Conservation (phyloP, 2,888 invertebrate species). For the Drosophila lacicola region DNA sequence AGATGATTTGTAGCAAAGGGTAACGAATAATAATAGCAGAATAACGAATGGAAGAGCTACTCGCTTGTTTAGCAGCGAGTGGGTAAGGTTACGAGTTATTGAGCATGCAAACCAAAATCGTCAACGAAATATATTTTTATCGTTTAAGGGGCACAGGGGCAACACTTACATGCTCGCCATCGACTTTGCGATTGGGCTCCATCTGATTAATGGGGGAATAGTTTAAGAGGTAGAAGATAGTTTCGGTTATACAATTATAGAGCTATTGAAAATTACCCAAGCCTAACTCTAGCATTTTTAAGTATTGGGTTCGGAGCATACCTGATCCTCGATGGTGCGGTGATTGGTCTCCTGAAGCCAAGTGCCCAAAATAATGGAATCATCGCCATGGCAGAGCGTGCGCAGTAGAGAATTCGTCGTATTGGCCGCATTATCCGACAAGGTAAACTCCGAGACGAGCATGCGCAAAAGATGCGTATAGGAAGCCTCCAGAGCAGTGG, state of each 20-base stretch:
- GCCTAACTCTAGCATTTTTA: neutral
- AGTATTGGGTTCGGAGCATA: slow-evolving; percentile 80
- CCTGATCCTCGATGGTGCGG: slow-evolving; percentile 98
- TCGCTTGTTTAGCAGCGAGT: neutral
- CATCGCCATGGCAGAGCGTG: slow-evolving; percentile 94
- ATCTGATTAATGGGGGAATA: slow-evolving; percentile 86
- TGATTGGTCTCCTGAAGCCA: slow-evolving; percentile 99
- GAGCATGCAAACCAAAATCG: slow-evolving; percentile 26
- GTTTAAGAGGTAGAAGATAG: slow-evolving; percentile 29
- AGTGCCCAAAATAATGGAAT: slow-evolving; percentile 96
- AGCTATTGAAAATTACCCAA: neutral
- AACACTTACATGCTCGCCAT: slow-evolving; percentile 92
- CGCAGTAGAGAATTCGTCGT: slow-evolving; percentile 94
- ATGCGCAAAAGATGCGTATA: slow-evolving; percentile 95
- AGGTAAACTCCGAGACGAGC: slow-evolving; percentile 97
- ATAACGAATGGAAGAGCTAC: neutral
- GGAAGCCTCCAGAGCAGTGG: slow-evolving; percentile 92
- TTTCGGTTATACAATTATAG: slow-evolving; percentile 21
- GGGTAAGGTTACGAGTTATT: neutral
- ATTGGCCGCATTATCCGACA: slow-evolving; percentile 96
- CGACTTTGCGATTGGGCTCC: slow-evolving; percentile 93
- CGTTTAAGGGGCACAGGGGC: slow-evolving; percentile 10
- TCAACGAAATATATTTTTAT: slow-evolving; percentile 3
- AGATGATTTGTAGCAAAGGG: neutral
- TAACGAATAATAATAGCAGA: neutral